Base-by-base conservation (phyloP, 2,888 invertebrate species). In the Leptarthrus brevirostris region DNA sequence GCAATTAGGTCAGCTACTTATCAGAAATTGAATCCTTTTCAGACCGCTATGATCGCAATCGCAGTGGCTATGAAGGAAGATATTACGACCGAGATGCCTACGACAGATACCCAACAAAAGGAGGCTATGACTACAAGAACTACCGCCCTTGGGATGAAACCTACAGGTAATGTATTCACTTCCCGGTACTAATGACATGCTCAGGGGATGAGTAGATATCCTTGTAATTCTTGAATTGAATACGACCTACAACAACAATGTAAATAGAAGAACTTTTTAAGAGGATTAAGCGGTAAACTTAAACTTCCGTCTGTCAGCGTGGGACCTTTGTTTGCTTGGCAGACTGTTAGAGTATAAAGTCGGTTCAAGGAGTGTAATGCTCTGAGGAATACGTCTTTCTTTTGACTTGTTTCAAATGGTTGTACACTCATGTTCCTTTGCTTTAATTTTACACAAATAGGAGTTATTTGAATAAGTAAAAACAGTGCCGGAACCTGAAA, bases 101-200 rank as follows among this genome's bases (percentile, higher is more conserved):
- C 71, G 84, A 85, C 76, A 81, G 84, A 44, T 83, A 83, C 76
- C 81, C 80, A 71, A 78, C 81, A 75, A 81, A 81, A 56, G 44
- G 76, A n/a, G 71, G 74, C 49, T 85, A 84, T 81, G 85, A 85
- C 78, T 82, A 80, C 79, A 82, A 83, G 76, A 82, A 82, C 76
- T 85, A 83, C 81, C 82, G 83, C 74, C 85, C 84, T 22, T 84
- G 80, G 81, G 85, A 85, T 82, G 84, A 85, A 76, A 82, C 83
- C 49, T 84, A 84, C 82, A 83, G 85, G 86, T 85, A 85, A 81
- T 76, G 79, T 80, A 71, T 56, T 72, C 53, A 40, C 34, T 16
- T 49, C 52, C 47, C 14, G 18, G 18, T 54, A 53, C 53, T 40
- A 47, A 66, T 47, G 64, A 58, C 10, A 6, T 36, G 36, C 58